Base-by-base conservation (phyloP, 2,888 invertebrate species). In the Mongoloraphidia duomilia region DNA sequence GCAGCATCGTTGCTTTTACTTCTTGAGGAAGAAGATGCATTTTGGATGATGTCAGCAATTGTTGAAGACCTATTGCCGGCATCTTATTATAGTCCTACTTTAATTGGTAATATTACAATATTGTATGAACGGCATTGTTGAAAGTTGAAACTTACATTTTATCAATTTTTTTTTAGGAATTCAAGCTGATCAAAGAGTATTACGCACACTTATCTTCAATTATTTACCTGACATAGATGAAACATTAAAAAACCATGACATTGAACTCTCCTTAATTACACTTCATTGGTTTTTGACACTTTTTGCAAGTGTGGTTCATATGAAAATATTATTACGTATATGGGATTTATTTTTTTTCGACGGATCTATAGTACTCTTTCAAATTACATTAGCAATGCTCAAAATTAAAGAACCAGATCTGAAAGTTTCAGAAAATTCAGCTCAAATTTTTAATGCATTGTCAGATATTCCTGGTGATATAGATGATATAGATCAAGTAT, bases 31-130 rank as follows among this genome's bases (percentile, higher is more conserved):
- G 97, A 98, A 70, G 94, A 95, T 70, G 86, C 92, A 39, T 98
- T 98, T 72, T 98, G 98, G 98, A 86, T 96, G 71, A 92, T 97
- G 90, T 89, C 93, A 58, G 88, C 95, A 5, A 90, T 98, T 59
- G 92, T 98, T n/a, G 97, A 98, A 75, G 96, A 98, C 68, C 74
- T 97, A 11, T 71, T 98, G 54, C 97, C 98, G 37, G 92, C 97
- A 47, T 94, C 94, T 2, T 98, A 96, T 70, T 98, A 95, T 68
- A 93, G 93, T 50, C 89, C 91, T 52, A 93, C 93, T 37, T 74
- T 97, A 50, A 78, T 96, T 56, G 84, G 78, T 76, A 65, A 53
- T 26, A 37, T 34, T 38, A 38, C n/a, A 38, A 8, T 8, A 12
- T 8, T 38, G 33, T 33, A 14, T 34, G 9, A 11, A 14, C 34